Evolutionary conservation across 2,113 vertebrate species (phyloP), one percentile per base, ranked within the genome.

Genomic region (Siphamia tubifer): DNA sequence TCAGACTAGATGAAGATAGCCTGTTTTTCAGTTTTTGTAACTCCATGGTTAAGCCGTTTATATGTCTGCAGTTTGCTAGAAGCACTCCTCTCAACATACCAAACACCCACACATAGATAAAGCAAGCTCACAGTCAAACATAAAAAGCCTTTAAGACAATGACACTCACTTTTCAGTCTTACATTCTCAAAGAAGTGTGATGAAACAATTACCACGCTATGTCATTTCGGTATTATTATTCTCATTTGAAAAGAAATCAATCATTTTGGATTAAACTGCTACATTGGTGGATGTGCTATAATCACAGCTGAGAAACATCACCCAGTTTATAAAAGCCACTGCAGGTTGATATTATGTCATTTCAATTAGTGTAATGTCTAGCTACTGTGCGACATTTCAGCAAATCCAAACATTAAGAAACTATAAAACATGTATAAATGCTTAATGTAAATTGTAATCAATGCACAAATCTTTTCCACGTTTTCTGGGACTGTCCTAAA

Each of bases 21-120:
- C 16, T 74, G 36, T 38, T 78, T 78, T 74, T 48, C 12, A 32
- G 53, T 30, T n/a, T n/a, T 61, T 65, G 16, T 49, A 34, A 27
- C 36, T 54, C 19, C 9, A 31, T 40, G n/a, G 40, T 64, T 7
- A 13, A 19, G 32, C 45, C 48, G 68, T 68, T 45, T 11, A 61
- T 11, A 61, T 55, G 28, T 27, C 25, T 45, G 44, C 58, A 21
- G 25, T 72, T 39, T 35, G 24, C 54, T 9, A 10, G 24, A 47
- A 53, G 43, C 32, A 0, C 32, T 28, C 30, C 23, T 63, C 60
- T 56, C 47, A 61, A 56, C n/a, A 24, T 48, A 11, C 16, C 63
- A 40, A 23, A 55, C 57, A 24, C 64, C 60, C 72, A 60, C 63
- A 45, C 52, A 57, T 5, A 60, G 34, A 34, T 30, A 20, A 53